These are phyloP conservation scores for Pycnonotus jocosus DNA, from an alignment of 2,113 vertebrate genomes.

Conservation along the genomic window DNA sequence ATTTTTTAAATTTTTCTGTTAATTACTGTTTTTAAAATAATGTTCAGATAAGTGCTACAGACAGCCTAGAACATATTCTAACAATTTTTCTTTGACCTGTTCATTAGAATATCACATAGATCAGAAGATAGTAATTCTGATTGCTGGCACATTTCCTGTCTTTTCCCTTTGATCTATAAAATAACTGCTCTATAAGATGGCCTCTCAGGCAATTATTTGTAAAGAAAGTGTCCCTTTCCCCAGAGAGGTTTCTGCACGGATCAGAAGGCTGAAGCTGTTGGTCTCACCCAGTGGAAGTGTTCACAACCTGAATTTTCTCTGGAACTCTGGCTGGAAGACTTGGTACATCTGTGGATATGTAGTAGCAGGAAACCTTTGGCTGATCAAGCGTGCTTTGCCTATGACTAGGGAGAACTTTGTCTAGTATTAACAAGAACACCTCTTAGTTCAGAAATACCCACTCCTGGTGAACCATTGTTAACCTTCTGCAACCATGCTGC, in stretches of 20 bases:
- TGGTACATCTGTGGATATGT: not conserved
- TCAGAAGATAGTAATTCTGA: not conserved
- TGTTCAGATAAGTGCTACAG: not conserved
- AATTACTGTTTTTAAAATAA: not conserved
- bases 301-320: not conserved
- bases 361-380: not conserved
- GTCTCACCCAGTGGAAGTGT: not conserved
- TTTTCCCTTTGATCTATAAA: constrained; percentile 17
- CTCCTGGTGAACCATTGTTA: not conserved
- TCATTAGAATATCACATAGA: not conserved
- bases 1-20: not conserved
- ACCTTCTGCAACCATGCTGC: not conserved
- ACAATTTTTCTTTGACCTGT: not conserved
- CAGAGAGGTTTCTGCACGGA: not conserved
- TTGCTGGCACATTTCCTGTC: not conserved
- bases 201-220: not conserved
- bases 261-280: not conserved
- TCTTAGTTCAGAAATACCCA: not conserved
- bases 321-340: not conserved
- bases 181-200: not conserved
- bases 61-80: not conserved
- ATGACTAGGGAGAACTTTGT: not conserved
- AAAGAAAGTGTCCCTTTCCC: not conserved
- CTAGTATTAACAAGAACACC: not conserved
- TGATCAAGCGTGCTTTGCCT: not conserved